Base-by-base conservation (phyloP, 2,888 invertebrate species). In the Eristalis intricaria region DNA sequence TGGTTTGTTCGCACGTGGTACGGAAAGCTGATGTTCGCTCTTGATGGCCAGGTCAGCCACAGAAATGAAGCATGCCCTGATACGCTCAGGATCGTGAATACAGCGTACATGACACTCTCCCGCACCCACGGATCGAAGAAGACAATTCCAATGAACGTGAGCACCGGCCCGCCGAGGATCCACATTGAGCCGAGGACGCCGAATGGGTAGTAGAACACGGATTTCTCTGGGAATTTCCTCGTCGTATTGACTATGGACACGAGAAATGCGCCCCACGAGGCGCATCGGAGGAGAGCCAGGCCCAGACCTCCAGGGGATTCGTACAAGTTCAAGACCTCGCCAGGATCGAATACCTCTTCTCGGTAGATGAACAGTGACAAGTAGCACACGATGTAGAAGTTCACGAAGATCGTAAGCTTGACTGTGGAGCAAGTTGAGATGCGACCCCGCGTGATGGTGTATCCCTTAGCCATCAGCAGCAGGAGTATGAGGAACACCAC, bases 231-330 rank as follows among this genome's bases (percentile, higher is more conserved):
- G 91, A 96, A 97, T 90, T 96, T 96, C 91, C 95, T 96, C 64
- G 97, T 94, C 0, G 98, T 98, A 91, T 89, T 89, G 5, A 89
- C 90, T 0, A 93, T 93, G 0, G 94, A 93, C 80, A 95, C 95
- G 0, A 95, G 94, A 90, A 98, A 98, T 94, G 98, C 96, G 82
- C 95, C 94, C 97, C 98, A 98, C 0, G 97, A 97, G 0, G 95
- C 90, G 0, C 97, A 93, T 61, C 97, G 94, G 71, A 98, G 92
- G 4, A 95, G 94, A 11, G 98, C 95, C 7, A 98, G 93, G 0
- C 96, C 96, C 90, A 97, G 97, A 0, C 98, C 98, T 0, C 98
- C 97, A 0, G 97, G 96, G 60, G 97, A 97, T 93, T 99, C 98
- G 91, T 98, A 98, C 1, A 98, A 92, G 91, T 98, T 98, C 13